phyloP scores from a whole-genome alignment of 2,888 invertebrate species.

The Noctua pronuba region DNA sequence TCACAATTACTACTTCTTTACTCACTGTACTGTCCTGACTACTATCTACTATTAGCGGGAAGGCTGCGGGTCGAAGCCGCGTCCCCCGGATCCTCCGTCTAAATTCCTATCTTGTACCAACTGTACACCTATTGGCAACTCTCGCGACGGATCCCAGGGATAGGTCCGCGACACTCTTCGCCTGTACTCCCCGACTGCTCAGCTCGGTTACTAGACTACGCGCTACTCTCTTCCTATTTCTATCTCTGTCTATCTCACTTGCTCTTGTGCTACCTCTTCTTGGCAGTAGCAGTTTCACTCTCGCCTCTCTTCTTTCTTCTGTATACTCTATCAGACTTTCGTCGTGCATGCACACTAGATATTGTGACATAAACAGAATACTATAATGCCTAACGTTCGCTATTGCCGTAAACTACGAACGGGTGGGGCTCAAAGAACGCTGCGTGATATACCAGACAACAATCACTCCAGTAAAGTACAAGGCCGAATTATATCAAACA shows the following conservation, averaged over 20 bases:
- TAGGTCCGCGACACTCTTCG: constrained; percentile 83
- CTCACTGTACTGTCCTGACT: constrained; percentile 88
- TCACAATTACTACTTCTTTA: constrained; percentile 89
- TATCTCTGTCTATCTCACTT: constrained; percentile 88
- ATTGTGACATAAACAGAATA: constrained; percentile 89
- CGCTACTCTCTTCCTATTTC: constrained; percentile 88
- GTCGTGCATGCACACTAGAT: constrained; percentile 91
- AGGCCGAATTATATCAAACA: constrained; percentile 78
- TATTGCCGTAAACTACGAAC: constrained; percentile 83
- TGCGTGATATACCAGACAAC: constrained; percentile 81
- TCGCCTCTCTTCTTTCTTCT: constrained; percentile 88
- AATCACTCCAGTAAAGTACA: constrained; percentile 80
- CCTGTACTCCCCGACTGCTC: constrained; percentile 87
- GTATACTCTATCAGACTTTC: constrained; percentile 88
- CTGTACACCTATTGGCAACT: constrained; percentile 72
- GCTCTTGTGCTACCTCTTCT: constrained; percentile 88
- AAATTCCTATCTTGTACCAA: constrained; percentile 72
- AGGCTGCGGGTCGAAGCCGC: constrained; percentile 84
- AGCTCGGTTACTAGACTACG: constrained; percentile 87
- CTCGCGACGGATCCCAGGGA: constrained; percentile 82
- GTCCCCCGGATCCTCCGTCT: constrained; percentile 85
- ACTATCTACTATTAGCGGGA: constrained; percentile 88
- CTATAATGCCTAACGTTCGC: constrained; percentile 87
- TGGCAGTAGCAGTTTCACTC: constrained; percentile 88
- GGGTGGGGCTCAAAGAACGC: constrained; percentile 85